Evolutionary conservation across 2,888 invertebrate species (phyloP).

Genomic region (Phyllotreta striolata): DNA sequence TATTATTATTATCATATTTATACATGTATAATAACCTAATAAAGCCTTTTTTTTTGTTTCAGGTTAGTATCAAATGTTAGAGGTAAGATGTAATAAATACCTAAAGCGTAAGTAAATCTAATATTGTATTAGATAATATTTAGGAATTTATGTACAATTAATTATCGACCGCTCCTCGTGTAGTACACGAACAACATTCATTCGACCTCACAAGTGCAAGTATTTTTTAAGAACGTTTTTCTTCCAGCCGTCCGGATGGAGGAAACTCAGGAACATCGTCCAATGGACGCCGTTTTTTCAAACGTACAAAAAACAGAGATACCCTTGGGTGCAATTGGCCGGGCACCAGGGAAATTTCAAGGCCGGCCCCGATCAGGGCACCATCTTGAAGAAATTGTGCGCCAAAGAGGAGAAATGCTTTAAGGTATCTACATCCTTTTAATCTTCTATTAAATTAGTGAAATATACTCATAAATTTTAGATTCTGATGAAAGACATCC

Average conservation of each 20-base stretch:
- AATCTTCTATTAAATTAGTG: neutral
- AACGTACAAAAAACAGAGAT: conserved; percentile 93
- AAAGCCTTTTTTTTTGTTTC: too few relatives aligned
- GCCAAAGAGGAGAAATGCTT: conserved; percentile 91
- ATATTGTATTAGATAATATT: too few relatives aligned
- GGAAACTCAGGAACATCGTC: conserved; percentile 91
- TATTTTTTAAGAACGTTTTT: conserved; percentile 4
- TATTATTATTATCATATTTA: too few relatives aligned
- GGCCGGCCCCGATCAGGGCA: conserved; percentile 91
- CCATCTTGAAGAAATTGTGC: conserved; percentile 91
- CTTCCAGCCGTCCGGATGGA: conserved; percentile 88
- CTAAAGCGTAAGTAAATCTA: too few relatives aligned
- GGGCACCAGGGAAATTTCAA: conserved; percentile 97
- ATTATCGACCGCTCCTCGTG: too few relatives aligned
- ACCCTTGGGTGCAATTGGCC: conserved; percentile 96
- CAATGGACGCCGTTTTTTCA: conserved; percentile 98
- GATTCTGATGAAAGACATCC: conserved; percentile 85
- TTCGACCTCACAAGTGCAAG: neutral
- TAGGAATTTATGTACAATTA: too few relatives aligned
- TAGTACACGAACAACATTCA: too few relatives aligned
- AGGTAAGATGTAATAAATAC: neutral
- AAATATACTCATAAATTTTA: conserved; percentile 38
- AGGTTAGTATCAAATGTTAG: too few relatives aligned
- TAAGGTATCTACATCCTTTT: conserved; percentile 60
- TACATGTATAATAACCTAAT: too few relatives aligned